Conservation (phyloP, 1,140 invertebrate genomes). For the Orchestia grillus region DNA sequence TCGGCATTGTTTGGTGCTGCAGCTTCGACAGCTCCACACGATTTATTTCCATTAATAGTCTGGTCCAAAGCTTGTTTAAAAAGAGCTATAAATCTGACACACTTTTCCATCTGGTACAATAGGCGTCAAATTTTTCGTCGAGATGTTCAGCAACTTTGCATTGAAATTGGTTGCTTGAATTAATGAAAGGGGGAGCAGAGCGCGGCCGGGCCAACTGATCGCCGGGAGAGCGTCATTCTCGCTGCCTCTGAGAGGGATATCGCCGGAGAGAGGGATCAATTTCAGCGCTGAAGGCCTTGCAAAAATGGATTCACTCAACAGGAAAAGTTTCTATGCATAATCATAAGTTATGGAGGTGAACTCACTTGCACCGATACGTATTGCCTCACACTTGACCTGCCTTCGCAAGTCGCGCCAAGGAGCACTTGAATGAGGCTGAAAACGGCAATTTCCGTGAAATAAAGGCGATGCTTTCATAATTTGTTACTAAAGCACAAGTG, state of each 20-base stretch:
- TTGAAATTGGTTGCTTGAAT: conserved; percentile 51
- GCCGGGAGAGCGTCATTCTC: background rate
- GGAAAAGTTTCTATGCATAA: background rate
- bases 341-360: background rate
- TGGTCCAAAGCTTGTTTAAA: conserved; percentile 55
- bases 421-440: background rate
- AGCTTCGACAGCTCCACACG: conserved; percentile 17
- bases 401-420: background rate
- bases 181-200: conserved; percentile 31
- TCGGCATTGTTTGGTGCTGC: background rate
- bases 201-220: background rate
- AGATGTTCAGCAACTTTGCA: conserved; percentile 54
- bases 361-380: background rate
- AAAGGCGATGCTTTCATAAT: too few species aligned
- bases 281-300: background rate
- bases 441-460: background rate
- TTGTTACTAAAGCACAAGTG: too few species aligned
- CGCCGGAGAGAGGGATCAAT: conserved; percentile 9
- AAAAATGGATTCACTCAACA: background rate
- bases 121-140: conserved; percentile 56
- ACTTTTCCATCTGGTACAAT: conserved; percentile 54
- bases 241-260: background rate
- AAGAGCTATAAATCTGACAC: conserved; percentile 53
- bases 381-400: background rate
- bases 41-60: conserved; percentile 50